Conservation (phyloP, 2,113 vertebrate species). For the Myiopsitta monachus region DNA sequence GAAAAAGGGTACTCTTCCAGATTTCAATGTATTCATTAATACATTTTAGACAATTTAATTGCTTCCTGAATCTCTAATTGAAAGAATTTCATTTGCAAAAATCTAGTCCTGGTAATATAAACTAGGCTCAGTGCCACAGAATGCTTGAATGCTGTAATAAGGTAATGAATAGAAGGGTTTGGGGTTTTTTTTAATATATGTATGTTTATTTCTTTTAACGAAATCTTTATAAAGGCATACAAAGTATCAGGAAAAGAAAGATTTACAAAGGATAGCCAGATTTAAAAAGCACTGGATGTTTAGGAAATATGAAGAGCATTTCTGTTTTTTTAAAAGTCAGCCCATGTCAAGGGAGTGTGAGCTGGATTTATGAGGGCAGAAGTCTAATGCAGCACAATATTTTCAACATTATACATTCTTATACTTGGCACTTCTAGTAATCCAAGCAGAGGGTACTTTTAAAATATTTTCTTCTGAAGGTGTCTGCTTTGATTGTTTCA, state of each 20-base stretch:
- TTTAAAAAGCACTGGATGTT: background rate
- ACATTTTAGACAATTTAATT: constrained; percentile 81
- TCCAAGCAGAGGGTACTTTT: background rate
- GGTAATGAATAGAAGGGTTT: constrained; percentile 53
- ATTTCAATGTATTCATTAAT: constrained; percentile 79
- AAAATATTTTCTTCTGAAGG: background rate
- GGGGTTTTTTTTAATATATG: background rate
- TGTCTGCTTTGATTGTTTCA: background rate
- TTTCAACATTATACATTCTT: background rate
- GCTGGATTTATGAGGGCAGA: background rate
- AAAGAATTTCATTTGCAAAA: constrained; percentile 78
- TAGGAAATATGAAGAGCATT: background rate
- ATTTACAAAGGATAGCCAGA: background rate
- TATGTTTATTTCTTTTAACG: constrained; percentile 52
- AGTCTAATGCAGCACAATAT: background rate
- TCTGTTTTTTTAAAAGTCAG: background rate
- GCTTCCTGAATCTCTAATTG: constrained; percentile 80
- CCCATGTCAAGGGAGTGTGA: background rate
- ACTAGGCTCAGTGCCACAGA: constrained; percentile 73
- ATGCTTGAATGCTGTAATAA: constrained; percentile 62
- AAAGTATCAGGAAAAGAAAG: background rate
- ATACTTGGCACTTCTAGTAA: background rate
- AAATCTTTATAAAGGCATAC: background rate
- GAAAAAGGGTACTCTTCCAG: constrained; percentile 70
- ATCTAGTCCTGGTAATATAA: constrained; percentile 74